phyloP scores from a whole-genome alignment of 2,797 vertebrate species.

The Hoplostethus atlanticus region DNA sequence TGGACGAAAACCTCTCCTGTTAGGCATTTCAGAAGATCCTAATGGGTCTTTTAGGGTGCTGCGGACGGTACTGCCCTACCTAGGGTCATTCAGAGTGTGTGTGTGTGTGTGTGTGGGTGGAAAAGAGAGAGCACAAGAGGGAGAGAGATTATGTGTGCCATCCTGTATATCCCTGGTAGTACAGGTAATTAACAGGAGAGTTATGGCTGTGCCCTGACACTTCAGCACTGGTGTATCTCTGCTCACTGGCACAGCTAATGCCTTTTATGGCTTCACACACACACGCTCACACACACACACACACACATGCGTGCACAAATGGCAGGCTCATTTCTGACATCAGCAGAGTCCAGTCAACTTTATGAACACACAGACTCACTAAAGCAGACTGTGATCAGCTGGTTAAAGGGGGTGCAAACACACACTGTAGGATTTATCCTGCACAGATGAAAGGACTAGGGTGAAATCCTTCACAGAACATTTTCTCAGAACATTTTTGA shows the following conservation, averaged over 20 bases:
- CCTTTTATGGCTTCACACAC: slow-evolving; percentile 4
- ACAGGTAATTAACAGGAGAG: slow-evolving; percentile 18
- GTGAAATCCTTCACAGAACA: slow-evolving; percentile 6
- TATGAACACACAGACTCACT: slow-evolving; percentile 11
- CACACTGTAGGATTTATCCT: slow-evolving; percentile 13
- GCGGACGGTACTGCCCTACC: neutral
- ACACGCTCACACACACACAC: no score
- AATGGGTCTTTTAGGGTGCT: slow-evolving; percentile 38
- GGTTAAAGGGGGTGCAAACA: neutral
- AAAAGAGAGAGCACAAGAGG: slow-evolving; percentile 4
- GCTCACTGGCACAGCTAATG: slow-evolving; percentile 12
- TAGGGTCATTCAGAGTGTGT: slow-evolving; percentile 33
- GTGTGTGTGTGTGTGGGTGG: slow-evolving; percentile 3
- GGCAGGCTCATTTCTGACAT: slow-evolving; percentile 19
- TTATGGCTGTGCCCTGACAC: slow-evolving; percentile 8
- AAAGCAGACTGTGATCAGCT: slow-evolving; percentile 45
- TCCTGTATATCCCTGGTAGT: slow-evolving; percentile 11
- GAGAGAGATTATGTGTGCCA: slow-evolving; percentile 25
- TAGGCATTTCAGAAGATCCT: slow-evolving; percentile 19
- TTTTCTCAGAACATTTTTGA: slow-evolving; percentile 36
- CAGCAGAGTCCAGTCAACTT: slow-evolving; percentile 13
- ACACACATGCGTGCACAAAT: slow-evolving; percentile 4
- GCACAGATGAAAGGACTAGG: slow-evolving; percentile 13
- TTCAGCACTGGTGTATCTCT: slow-evolving; percentile 18
- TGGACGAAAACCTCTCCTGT: slow-evolving; percentile 21